Evolutionary conservation across 2,113 vertebrate genomes (phyloP), one percentile per base, ranked within the genome.

Genomic region (Cavia aperea): DNA sequence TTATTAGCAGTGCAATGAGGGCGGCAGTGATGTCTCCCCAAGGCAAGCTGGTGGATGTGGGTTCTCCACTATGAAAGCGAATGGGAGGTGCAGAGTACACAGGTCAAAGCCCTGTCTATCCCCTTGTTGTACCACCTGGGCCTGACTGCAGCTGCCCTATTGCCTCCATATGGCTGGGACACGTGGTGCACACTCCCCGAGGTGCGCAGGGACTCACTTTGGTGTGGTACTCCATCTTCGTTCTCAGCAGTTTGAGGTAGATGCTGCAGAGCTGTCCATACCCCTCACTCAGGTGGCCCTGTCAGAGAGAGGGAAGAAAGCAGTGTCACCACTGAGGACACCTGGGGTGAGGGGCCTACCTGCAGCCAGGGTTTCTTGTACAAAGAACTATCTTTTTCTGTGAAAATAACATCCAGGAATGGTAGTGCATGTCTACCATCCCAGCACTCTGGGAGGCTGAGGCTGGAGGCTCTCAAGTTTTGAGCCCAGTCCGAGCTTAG

Each of bases 171-270:
- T 3, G 39, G 82, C 73, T 26, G 4, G 82, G 36, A 18, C 12
- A 1, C 1, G 7, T 16, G 5, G 33, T 6, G 2, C 63, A 31
- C 6, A 1, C 29, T 58, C 43, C 58, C 21, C 0, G 26, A 73
- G 21, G 2, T 33, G 73, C 0, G 13, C 1, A 0, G 54, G 29
- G 6, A 60, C 97, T 98, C 97, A 99, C 99, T 98, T 99, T 99
- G 96, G 98, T 98, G 97, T 99, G 99, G 96, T 99, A 99, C 96
- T 99, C 99, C 99, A 99, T 99, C 98, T 99, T 99, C 95, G 98
- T 99, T 98, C 99, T 99, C 98, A 99, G 98, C 95, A 99, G 98
- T 98, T 98, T 99, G 98, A 99, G 98, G 98, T 99, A 99, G 98
- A 99, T 98, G 98, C 99, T 99, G 98, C 99, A 99, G 86, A 99